phyloP scores from a whole-genome alignment of 1,140 invertebrate genomes.

The Drosophila neocordata region DNA sequence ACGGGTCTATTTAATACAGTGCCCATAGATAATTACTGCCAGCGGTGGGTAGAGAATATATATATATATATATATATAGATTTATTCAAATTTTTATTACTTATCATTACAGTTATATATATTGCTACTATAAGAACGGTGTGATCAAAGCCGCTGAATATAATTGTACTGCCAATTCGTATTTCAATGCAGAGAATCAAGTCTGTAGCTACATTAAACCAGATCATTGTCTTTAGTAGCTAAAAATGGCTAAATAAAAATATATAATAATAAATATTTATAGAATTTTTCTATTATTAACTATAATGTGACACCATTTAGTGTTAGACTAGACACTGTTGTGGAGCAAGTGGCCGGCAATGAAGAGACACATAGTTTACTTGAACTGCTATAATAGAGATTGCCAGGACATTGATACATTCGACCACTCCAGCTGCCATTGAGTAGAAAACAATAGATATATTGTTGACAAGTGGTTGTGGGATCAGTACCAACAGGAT shows the following conservation, averaged over 20 bases:
- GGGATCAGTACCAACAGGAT: conserved; percentile 51
- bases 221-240: conserved; percentile 40
- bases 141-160: conserved; percentile 51
- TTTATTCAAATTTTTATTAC: background rate
- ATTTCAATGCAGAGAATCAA: conserved; percentile 46
- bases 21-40: conserved; percentile 63
- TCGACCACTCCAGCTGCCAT: conserved; percentile 53
- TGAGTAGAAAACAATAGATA: conserved; percentile 51
- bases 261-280: too few relatives aligned
- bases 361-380: conserved; percentile 20
- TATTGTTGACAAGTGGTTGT: conserved; percentile 69
- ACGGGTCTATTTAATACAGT: conserved; percentile 57
- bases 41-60: conserved; percentile 37
- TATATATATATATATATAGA: background rate
- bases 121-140: conserved; percentile 49
- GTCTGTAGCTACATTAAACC: conserved; percentile 54
- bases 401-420: conserved; percentile 53
- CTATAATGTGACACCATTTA: conserved; percentile 49
- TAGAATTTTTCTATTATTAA: conserved; percentile 8
- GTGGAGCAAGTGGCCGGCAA: conserved; percentile 54
- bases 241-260: too few relatives aligned
- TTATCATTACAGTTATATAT: conserved; percentile 68
- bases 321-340: conserved; percentile 36
- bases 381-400: conserved; percentile 54
- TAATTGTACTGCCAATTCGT: conserved; percentile 43